Evolutionary conservation across 2,888 invertebrate genomes (phyloP).

Genomic region (Autographa pulchrina): DNA sequence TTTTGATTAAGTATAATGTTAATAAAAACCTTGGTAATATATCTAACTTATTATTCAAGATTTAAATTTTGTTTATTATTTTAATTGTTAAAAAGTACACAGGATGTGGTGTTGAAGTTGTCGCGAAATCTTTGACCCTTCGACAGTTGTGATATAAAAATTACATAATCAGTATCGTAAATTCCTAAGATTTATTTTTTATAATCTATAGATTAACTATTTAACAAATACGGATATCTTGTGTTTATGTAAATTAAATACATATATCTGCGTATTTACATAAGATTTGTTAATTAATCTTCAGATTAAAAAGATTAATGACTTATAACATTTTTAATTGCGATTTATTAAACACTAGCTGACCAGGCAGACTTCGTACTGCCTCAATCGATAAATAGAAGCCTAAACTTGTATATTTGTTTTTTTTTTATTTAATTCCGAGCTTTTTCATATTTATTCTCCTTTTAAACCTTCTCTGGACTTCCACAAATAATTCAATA

Average conservation of each 20-base stretch:
- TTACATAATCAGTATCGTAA: not conserved
- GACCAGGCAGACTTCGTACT: no score
- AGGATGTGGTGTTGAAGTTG: not conserved
- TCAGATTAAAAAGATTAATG: not conserved
- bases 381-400: no score
- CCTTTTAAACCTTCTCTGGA: no score
- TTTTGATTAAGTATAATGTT: conserved; percentile 60
- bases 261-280: not conserved
- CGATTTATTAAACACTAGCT: not conserved
- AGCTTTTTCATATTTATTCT: no score
- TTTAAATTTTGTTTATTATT: not conserved
- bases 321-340: not conserved
- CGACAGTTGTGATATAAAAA: not conserved
- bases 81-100: not conserved
- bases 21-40: conserved; percentile 23
- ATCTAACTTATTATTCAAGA: conserved; percentile 13
- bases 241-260: not conserved
- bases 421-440: no score
- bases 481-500: no score
- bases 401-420: no score
- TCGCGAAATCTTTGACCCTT: not conserved
- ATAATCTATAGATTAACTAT: not conserved
- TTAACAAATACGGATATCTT: not conserved
- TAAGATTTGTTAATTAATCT: conserved; percentile 1
- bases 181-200: not conserved